Evolutionary conservation across 2,113 vertebrate species (phyloP).

Genomic region (Heliornis fulica): DNA sequence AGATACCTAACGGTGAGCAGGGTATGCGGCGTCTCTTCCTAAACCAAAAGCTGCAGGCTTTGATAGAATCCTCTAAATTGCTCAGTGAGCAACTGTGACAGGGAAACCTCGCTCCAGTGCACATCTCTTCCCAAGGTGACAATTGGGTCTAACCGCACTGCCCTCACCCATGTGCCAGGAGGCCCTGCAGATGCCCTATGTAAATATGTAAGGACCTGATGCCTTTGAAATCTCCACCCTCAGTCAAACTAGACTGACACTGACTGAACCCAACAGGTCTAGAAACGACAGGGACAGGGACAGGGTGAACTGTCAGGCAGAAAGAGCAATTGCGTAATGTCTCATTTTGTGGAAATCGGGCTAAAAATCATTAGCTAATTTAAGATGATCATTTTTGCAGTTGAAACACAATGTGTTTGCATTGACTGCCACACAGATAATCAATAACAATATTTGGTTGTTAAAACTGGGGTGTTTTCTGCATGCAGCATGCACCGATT

Average conservation of each 20-base stretch:
- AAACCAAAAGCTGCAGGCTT: background rate
- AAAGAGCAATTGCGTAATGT: background rate
- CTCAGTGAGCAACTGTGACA: background rate
- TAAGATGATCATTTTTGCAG: slow-evolving; percentile 21
- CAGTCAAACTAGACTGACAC: background rate
- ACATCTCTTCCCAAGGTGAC: background rate
- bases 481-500: background rate
- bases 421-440: slow-evolving; percentile 18
- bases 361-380: slow-evolving; percentile 55
- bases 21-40: background rate
- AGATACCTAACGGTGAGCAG: background rate
- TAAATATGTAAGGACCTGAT: background rate
- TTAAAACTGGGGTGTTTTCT: background rate
- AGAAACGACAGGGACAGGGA: background rate
- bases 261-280: background rate
- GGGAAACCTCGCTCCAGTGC: background rate
- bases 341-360: background rate
- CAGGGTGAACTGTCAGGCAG: background rate
- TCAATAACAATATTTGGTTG: slow-evolving; percentile 39
- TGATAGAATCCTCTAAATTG: background rate
- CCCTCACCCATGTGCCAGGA: background rate
- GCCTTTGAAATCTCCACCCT: background rate
- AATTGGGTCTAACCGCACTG: background rate
- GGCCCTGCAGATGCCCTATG: background rate
- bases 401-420: background rate